A percentile compares a stretch with the other conserved stretches of the same genome.
phyloP scores from a whole-genome alignment of 2,113 vertebrate genomes.

The Isurus oxyrinchus region DNA sequence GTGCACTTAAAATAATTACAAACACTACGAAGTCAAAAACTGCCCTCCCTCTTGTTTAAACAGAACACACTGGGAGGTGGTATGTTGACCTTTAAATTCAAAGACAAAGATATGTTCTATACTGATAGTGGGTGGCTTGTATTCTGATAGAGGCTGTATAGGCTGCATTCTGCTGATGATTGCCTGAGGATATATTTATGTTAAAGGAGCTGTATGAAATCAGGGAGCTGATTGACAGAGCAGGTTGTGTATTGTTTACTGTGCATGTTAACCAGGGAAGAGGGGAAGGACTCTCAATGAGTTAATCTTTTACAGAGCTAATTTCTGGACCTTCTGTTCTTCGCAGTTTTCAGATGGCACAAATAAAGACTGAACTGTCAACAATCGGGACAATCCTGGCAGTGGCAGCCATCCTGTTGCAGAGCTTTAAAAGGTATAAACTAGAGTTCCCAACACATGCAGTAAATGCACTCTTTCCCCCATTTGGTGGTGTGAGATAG shows the following conservation, averaged over 20 bases:
- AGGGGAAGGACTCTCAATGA: neutral
- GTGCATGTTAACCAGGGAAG: neutral
- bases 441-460: neutral
- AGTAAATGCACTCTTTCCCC: neutral
- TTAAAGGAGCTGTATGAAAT: neutral
- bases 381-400: conserved; percentile 54
- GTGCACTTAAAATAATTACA: neutral
- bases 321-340: conserved; percentile 40
- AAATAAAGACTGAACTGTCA: conserved; percentile 60
- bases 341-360: conserved; percentile 57
- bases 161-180: neutral
- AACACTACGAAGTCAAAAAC: neutral
- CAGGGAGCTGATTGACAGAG: neutral
- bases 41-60: neutral
- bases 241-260: neutral
- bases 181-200: neutral
- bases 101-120: neutral
- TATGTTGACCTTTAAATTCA: neutral
- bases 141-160: no score
- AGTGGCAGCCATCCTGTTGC: conserved; percentile 47
- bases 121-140: neutral
- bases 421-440: neutral
- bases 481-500: neutral
- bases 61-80: neutral
- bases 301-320: neutral